A percentile compares a stretch with the other conserved stretches of the same genome.
Conservation (phyloP, 1,140 invertebrate species). For the Drosophila pseudoobscura region DNA sequence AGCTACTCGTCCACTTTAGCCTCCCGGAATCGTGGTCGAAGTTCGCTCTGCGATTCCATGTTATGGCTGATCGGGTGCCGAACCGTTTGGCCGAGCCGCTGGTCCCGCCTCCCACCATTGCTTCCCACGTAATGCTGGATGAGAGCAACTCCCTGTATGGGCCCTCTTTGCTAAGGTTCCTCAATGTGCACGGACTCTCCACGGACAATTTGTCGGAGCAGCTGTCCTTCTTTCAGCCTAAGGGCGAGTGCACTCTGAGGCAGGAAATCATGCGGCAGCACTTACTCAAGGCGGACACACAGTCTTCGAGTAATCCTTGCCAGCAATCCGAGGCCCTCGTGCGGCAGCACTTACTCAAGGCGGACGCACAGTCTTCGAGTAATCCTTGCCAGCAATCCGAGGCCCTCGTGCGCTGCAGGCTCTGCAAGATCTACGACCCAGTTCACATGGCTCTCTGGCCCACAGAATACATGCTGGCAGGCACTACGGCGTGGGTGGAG, state of each 20-base stretch:
- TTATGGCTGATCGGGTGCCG: slow-evolving; percentile 25
- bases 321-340: slow-evolving; percentile 4
- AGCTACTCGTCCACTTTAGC: slow-evolving; percentile 51
- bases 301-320: background rate
- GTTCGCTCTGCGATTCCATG: slow-evolving; percentile 44
- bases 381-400: slow-evolving; percentile 11
- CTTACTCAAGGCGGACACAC: slow-evolving; percentile 13
- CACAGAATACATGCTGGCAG: slow-evolving; percentile 17
- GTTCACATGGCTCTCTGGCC: slow-evolving; percentile 41
- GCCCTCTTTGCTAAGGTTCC: slow-evolving; percentile 24
- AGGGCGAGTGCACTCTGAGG: slow-evolving; percentile 18
- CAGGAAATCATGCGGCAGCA: slow-evolving; percentile 41
- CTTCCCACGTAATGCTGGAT: slow-evolving; percentile 43
- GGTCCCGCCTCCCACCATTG: background rate
- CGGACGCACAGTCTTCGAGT: slow-evolving; percentile 6
- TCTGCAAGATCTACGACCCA: slow-evolving; percentile 28
- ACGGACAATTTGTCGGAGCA: slow-evolving; percentile 10
- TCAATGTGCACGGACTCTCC: slow-evolving; percentile 18
- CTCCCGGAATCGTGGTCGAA: slow-evolving; percentile 44
- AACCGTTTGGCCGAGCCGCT: slow-evolving; percentile 21
- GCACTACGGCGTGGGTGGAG: slow-evolving; percentile 11
- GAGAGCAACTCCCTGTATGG: slow-evolving; percentile 26
- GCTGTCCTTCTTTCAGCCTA: slow-evolving; percentile 1
- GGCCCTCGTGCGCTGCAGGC: slow-evolving; percentile 29
- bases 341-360: slow-evolving; percentile 26